Percentiles rank a stretch among this genome's conserved stretches.
These are phyloP conservation scores for Rhabdomys pumilio DNA, from an alignment of 2,797 vertebrate genomes.

Conservation along the genomic window DNA sequence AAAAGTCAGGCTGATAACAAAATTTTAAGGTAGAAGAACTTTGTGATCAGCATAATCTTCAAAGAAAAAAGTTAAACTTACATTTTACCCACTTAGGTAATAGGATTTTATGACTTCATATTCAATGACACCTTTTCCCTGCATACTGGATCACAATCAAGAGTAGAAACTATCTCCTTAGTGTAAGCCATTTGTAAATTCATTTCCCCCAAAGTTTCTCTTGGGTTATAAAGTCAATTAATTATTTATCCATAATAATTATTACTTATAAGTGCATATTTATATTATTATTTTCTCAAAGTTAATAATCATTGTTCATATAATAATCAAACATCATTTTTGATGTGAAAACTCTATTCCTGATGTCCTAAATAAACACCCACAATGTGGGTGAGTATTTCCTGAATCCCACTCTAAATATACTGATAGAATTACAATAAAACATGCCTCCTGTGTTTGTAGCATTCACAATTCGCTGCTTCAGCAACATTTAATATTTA, in stretches of 20 bases:
- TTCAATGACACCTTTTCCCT: not conserved
- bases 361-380: not conserved
- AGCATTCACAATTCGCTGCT: not conserved
- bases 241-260: not conserved
- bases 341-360: not conserved
- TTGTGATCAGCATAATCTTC: not conserved
- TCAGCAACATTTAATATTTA: not conserved
- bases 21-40: not conserved
- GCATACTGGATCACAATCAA: not conserved
- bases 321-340: not conserved
- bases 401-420: not conserved
- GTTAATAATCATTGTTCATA: not conserved
- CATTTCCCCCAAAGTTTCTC: not conserved
- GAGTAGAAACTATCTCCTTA: not conserved
- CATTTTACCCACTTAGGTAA: not conserved
- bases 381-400: not conserved
- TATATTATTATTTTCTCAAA: not conserved
- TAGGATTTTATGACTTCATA: not conserved
- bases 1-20: not conserved
- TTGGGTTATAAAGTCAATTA: not conserved
- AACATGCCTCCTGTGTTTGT: not conserved
- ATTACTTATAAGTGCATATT: not conserved
- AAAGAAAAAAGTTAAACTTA: conserved; percentile 15
- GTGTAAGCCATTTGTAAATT: not conserved
- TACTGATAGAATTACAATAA: not conserved